phyloP scores from a whole-genome alignment of 92 coral and sea anemone genomes.

The Hydrozoanthus gracilis region DNA sequence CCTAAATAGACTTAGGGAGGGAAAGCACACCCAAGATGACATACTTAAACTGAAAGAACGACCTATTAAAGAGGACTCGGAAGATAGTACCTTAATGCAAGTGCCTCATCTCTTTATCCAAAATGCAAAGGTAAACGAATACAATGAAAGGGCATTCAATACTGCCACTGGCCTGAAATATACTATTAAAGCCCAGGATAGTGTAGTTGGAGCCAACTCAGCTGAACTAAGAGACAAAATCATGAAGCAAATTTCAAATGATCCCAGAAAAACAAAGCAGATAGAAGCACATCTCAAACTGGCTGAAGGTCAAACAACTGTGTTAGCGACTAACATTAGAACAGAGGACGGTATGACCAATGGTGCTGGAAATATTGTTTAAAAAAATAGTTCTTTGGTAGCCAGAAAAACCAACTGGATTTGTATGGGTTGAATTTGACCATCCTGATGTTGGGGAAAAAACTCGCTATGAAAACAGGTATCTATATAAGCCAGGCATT shows the following conservation, averaged over 20 bases:
- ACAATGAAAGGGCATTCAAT: conserved; percentile 65
- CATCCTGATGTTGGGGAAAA: neutral
- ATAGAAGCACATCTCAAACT: conserved; percentile 33
- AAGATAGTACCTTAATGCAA: conserved; percentile 16
- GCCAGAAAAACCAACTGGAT: conserved; percentile 52
- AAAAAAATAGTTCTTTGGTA: conserved; percentile 41
- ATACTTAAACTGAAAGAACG: conserved; percentile 56
- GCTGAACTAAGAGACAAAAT: conserved; percentile 43
- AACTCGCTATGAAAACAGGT: conserved; percentile 16
- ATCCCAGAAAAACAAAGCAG: neutral
- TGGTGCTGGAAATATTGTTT: neutral
- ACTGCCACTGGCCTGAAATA: conserved; percentile 55
- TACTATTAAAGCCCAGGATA: conserved; percentile 60
- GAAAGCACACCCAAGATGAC: conserved; percentile 58
- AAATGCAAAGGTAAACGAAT: conserved; percentile 70
- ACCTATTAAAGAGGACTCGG: conserved; percentile 52
- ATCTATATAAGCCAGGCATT: conserved; percentile 60
- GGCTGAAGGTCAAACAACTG: conserved; percentile 65
- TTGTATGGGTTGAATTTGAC: conserved; percentile 64
- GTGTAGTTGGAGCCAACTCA: conserved; percentile 65
- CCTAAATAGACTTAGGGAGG: conserved; percentile 21
- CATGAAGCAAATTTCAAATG: neutral
- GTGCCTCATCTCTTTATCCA: conserved; percentile 65
- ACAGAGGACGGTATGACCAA: conserved; percentile 19
- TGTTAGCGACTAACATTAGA: conserved; percentile 56